Percentiles rank a stretch among this genome's conserved stretches.
Evolutionary conservation across 2,113 vertebrate genomes (phyloP).

Genomic region (Hippoglossus stenolepis): DNA sequence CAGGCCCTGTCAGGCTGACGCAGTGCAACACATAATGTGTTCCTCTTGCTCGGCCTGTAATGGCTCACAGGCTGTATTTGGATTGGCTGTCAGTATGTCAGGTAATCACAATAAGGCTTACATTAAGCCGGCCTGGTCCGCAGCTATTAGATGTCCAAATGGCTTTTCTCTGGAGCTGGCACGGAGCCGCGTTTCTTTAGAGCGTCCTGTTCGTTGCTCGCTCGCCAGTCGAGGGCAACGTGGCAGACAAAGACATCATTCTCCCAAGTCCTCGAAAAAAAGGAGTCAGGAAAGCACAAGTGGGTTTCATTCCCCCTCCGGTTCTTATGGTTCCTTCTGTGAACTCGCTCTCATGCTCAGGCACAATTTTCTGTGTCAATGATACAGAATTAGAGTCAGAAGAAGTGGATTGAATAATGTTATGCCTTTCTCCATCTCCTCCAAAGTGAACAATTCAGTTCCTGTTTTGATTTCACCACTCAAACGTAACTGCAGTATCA

Average conservation of each 20-base stretch:
- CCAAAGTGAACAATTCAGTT: constrained; percentile 8
- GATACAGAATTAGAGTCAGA: not conserved
- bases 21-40: constrained; percentile 62
- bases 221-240: constrained; percentile 34
- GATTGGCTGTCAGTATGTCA: constrained; percentile 81
- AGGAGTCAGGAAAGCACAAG: constrained; percentile 3
- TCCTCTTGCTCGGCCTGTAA: constrained; percentile 71
- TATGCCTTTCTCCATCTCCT: not conserved
- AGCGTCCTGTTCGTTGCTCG: constrained; percentile 39
- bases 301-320: constrained; percentile 7
- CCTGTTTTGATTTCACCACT: not conserved
- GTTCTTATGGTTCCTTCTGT: constrained; percentile 1
- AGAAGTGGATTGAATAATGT: not conserved
- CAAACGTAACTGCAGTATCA: not conserved
- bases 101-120: constrained; percentile 76
- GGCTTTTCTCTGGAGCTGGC: constrained; percentile 63
- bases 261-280: constrained; percentile 20
- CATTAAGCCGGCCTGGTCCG: constrained; percentile 67
- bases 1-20: constrained; percentile 47
- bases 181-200: constrained; percentile 52
- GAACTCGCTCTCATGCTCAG: not conserved
- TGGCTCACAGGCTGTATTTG: constrained; percentile 80
- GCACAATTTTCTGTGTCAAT: constrained; percentile 1
- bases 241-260: constrained; percentile 68
- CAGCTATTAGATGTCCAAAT: constrained; percentile 75